A percentile compares a stretch with the other conserved stretches of the same genome.
Evolutionary conservation across 2,113 vertebrate species (phyloP).

Genomic region (Eulemur rufifrons): DNA sequence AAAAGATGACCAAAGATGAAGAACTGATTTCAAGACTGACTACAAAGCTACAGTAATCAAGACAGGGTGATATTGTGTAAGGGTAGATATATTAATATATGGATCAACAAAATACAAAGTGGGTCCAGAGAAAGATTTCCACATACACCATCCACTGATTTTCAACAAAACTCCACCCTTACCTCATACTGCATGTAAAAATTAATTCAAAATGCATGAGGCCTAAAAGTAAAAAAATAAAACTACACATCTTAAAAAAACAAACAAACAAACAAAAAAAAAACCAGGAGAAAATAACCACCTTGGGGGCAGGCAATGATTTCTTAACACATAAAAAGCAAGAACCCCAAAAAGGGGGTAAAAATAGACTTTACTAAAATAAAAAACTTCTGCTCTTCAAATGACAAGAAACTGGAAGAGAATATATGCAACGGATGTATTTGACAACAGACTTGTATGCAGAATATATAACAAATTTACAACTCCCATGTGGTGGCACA

Average conservation of each 20-base stretch:
- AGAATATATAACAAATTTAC: not conserved
- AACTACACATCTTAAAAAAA: not conserved
- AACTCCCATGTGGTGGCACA: not conserved
- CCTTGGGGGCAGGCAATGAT: not conserved
- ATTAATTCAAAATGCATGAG: not conserved
- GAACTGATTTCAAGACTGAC: not conserved
- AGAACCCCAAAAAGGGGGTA: not conserved
- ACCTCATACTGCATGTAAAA: not conserved
- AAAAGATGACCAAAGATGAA: not conserved
- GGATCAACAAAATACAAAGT: not conserved
- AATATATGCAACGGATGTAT: not conserved
- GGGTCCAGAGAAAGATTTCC: not conserved
- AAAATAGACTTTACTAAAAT: not conserved
- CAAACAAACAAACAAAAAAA: not conserved
- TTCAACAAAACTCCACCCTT: not conserved
- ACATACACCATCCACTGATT: not conserved
- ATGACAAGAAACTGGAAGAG: not conserved
- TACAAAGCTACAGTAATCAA: not conserved
- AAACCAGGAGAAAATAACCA: not conserved
- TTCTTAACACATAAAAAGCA: not conserved
- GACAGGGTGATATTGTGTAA: not conserved
- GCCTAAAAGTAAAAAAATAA: not conserved
- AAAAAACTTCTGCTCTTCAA: not conserved
- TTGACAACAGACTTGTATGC: not conserved
- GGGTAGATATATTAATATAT: not conserved